A percentile compares a stretch with the other conserved stretches of the same genome.
These are phyloP conservation scores for Merluccius polli DNA, from an alignment of 2,797 vertebrate species.

Conservation along the genomic window DNA sequence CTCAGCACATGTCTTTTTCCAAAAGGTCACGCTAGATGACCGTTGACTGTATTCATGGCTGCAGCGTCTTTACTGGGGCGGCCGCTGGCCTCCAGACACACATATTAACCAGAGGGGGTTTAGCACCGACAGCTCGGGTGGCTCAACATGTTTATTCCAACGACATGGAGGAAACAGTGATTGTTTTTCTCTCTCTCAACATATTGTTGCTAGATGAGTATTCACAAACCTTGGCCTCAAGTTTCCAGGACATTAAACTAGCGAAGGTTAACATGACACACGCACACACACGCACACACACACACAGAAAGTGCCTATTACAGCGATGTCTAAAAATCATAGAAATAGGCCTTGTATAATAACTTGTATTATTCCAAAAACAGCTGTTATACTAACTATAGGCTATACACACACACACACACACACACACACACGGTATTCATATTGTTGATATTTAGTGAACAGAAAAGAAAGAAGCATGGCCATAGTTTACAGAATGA, in stretches of 20 bases:
- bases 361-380: background rate
- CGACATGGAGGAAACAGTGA: constrained; percentile 15
- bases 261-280: constrained; percentile 35
- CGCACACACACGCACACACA: background rate
- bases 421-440: too few relatives aligned
- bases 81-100: background rate
- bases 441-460: background rate
- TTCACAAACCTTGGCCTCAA: constrained; percentile 19
- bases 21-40: background rate
- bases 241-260: constrained; percentile 45
- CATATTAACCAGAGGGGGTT: background rate
- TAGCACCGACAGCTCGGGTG: background rate
- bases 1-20: background rate
- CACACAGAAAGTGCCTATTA: background rate
- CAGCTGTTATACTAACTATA: background rate
- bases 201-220: background rate
- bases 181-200: background rate
- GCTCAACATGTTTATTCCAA: constrained; percentile 39
- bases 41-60: background rate
- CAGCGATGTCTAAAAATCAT: background rate
- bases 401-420: too few relatives aligned
- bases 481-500: background rate
- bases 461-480: background rate
- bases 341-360: background rate
- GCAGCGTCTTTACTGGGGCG: background rate